Evolutionary conservation across 1,140 invertebrate species (phyloP), one percentile per base, ranked within the genome.

Genomic region (Kradibia gibbosae): DNA sequence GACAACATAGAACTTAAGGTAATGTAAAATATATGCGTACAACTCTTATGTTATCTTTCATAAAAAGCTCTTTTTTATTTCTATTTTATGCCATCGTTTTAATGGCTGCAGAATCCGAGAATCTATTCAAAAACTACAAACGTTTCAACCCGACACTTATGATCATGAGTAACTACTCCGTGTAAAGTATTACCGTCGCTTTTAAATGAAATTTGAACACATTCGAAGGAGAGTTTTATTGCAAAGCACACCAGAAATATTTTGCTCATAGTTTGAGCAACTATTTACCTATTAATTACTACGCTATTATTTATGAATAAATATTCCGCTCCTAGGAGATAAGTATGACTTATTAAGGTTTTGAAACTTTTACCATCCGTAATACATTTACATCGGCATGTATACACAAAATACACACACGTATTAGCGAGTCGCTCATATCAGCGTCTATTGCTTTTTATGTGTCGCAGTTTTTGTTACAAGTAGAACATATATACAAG

Each of bases 371-470:
- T 60, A 31, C 31, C 31, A 28, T n/a, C 8, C 3, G 31, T 28
- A 60, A 28, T 60, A 31, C 25, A 13, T 20, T 31, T 2, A 39
- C 62, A 5, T 0, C 15, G 7, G 15, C 15, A 67, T 28, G 22
- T 4, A 72, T 42, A 72, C 22, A 39, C 22, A 48, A n/a, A n/a
- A n/a, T 22, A n/a, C 15, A 7, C 3, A 7, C 17, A 73, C 45
- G 50, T 55, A 7, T 73, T 17, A 31, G 55, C 36, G 28, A 31
- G 15, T n/a, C 36, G 34, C 15, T 45, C 34, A 17, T 48, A 72
- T 60, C 34, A 42, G 53, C 39, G 28, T 72, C 36, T 22, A 71
- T 78, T 77, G 39, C 39, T 42, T 48, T 65, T 55, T 53, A 55
- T 13, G 36, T 8, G 53, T 72, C 67, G 22, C 20, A 36, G 48